phyloP scores from a whole-genome alignment of 2,888 invertebrate species.

The Drosophila mayaguana region DNA sequence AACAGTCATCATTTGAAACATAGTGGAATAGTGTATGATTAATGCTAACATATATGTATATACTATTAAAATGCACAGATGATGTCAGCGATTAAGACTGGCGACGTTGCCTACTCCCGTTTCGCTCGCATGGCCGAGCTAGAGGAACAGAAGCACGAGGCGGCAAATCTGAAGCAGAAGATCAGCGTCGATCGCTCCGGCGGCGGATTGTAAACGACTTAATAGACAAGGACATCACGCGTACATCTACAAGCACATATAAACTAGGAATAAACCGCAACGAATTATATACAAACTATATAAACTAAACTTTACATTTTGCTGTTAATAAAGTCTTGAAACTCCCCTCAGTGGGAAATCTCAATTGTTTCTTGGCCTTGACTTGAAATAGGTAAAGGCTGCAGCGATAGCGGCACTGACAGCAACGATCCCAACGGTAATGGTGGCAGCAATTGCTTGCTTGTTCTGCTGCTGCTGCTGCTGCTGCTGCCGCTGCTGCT shows the following conservation, averaged over 20 bases:
- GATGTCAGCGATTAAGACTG: slow-evolving; percentile 99
- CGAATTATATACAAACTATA: slow-evolving; percentile 52
- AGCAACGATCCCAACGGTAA: too few species aligned
- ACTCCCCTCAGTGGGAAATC: slow-evolving; percentile 26
- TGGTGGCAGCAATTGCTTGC: not conserved
- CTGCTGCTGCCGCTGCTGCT: not conserved
- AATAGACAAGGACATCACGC: slow-evolving; percentile 20
- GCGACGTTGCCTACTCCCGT: slow-evolving; percentile 96
- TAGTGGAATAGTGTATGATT: not conserved
- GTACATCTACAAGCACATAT: slow-evolving; percentile 38
- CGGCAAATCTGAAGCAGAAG: slow-evolving; percentile 90
- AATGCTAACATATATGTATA: not conserved
- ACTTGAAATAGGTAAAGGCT: fast-evolving
- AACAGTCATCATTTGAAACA: not conserved
- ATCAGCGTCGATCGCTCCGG: slow-evolving; percentile 97
- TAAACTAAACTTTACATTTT: slow-evolving; percentile 63
- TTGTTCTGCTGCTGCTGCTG: not conserved
- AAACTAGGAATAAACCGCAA: slow-evolving; percentile 36
- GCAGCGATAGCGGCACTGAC: too few species aligned
- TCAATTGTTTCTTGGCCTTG: not conserved
- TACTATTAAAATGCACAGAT: slow-evolving; percentile 88
- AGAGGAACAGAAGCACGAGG: slow-evolving; percentile 93
- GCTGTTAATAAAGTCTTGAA: slow-evolving; percentile 72
- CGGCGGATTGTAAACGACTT: slow-evolving; percentile 92
- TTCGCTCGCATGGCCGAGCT: slow-evolving; percentile 97